phyloP scores from a whole-genome alignment of 1,140 invertebrate species.

The Drosophila pruinosa region DNA sequence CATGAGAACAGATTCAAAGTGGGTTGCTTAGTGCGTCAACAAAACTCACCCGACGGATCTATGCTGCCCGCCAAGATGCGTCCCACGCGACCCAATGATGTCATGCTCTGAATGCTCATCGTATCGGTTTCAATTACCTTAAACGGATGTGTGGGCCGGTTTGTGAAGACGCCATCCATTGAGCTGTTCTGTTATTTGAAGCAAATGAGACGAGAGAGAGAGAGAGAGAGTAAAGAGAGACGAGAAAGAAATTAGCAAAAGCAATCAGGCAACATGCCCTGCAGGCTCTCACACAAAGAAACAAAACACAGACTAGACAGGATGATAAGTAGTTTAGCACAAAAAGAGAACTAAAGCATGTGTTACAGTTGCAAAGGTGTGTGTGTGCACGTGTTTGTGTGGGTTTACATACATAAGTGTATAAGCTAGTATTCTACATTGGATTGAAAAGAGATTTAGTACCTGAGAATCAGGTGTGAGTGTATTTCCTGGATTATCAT shows the following conservation, averaged over 20 bases:
- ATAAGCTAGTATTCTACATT: conserved; percentile 21
- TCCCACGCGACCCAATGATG: conserved; percentile 91
- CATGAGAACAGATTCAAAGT: conserved; percentile 11
- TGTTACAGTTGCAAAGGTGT: conserved; percentile 12
- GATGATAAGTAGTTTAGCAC: not conserved
- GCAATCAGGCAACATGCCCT: not conserved
- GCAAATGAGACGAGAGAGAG: not conserved
- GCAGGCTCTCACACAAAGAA: not conserved
- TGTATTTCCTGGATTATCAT: conserved; percentile 86
- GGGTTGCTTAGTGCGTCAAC: conserved; percentile 9
- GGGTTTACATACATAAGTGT: conserved; percentile 10
- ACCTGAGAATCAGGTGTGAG: conserved; percentile 91
- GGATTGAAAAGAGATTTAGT: conserved; percentile 63
- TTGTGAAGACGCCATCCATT: conserved; percentile 85
- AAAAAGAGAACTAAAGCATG: conserved; percentile 5
- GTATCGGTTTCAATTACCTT: conserved; percentile 93
- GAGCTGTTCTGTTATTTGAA: conserved; percentile 76
- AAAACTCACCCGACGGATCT: conserved; percentile 83
- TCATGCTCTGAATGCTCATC: conserved; percentile 93
- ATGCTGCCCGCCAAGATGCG: conserved; percentile 88
- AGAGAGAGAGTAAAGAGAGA: too few relatives aligned
- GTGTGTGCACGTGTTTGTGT: not conserved
- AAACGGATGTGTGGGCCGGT: conserved; percentile 87
- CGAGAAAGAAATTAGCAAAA: conserved; percentile 34
- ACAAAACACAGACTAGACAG: conserved; percentile 15